A percentile compares a stretch with the other conserved stretches of the same genome.
These are phyloP conservation scores for Phalacrocorax carbo DNA, from an alignment of 2,113 vertebrate genomes.

Conservation along the genomic window DNA sequence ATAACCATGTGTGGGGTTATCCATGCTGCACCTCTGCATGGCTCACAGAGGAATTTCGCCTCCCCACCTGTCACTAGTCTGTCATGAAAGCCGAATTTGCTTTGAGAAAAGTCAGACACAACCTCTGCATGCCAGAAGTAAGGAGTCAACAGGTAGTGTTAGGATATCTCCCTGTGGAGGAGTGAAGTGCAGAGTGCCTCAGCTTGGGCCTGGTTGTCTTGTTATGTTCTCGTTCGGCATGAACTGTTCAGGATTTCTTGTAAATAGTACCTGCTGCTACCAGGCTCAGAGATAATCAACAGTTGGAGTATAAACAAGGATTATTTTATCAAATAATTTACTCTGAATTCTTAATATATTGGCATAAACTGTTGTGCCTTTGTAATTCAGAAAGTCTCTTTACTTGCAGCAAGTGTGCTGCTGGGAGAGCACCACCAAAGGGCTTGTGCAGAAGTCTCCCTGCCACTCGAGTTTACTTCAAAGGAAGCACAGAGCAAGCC, in stretches of 20 bases:
- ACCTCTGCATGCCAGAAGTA: background rate
- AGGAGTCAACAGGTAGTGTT: background rate
- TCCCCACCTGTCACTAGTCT: background rate
- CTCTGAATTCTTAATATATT: conserved; percentile 34
- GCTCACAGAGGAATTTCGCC: background rate
- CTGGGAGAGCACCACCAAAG: background rate
- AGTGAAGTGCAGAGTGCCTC: background rate
- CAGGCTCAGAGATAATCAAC: background rate
- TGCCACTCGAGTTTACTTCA: background rate
- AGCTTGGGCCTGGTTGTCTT: background rate
- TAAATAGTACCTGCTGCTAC: conserved; percentile 50
- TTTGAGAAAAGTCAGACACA: background rate
- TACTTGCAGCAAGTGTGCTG: conserved; percentile 21
- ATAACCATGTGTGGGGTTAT: rapidly evolving
- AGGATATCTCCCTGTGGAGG: background rate
- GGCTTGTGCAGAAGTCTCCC: background rate
- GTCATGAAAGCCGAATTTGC: background rate
- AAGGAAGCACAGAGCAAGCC: background rate
- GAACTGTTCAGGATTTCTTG: conserved; percentile 23
- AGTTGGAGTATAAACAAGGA: background rate
- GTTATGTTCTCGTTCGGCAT: background rate
- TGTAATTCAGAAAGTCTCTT: conserved; percentile 4
- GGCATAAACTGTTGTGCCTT: conserved; percentile 2
- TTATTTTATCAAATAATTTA: conserved; percentile 35
- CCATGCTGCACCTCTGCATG: background rate